These are phyloP conservation scores for Drosophila auraria DNA, from an alignment of 1,140 invertebrate species.

Conservation along the genomic window DNA sequence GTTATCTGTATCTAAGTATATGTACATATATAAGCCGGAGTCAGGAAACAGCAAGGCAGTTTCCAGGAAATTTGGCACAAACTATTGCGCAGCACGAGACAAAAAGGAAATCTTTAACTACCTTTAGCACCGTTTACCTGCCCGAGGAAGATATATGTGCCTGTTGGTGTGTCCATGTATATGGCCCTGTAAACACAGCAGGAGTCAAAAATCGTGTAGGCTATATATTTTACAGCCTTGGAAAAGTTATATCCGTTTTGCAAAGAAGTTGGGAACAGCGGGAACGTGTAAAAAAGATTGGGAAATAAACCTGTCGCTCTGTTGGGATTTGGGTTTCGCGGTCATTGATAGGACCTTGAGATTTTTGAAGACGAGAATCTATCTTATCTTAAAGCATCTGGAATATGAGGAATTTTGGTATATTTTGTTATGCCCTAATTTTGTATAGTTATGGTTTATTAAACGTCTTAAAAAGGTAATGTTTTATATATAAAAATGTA, in stretches of 20 bases:
- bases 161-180: slow-evolving; percentile 26
- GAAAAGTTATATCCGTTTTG: slow-evolving; percentile 44
- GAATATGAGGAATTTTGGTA: not conserved
- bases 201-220: slow-evolving; percentile 45
- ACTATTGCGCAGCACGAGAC: slow-evolving; percentile 66
- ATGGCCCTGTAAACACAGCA: slow-evolving; percentile 58
- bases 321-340: slow-evolving; percentile 12
- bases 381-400: too few species aligned
- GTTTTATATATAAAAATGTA: not conserved
- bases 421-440: too few species aligned
- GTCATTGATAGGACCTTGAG: slow-evolving; percentile 1
- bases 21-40: slow-evolving; percentile 9
- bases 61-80: slow-evolving; percentile 63
- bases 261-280: slow-evolving; percentile 2
- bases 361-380: too few species aligned
- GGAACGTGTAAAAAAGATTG: slow-evolving; percentile 16
- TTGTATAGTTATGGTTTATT: too few species aligned
- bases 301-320: slow-evolving; percentile 25
- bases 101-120: slow-evolving; percentile 53
- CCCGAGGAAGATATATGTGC: slow-evolving; percentile 1
- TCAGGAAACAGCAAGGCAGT: slow-evolving; percentile 42
- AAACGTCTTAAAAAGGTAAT: not conserved
- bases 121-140: slow-evolving; percentile 53
- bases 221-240: slow-evolving; percentile 30
- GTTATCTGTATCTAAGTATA: not conserved